phyloP scores from a whole-genome alignment of 2,113 vertebrate species.

The Tonatia bakeri region DNA sequence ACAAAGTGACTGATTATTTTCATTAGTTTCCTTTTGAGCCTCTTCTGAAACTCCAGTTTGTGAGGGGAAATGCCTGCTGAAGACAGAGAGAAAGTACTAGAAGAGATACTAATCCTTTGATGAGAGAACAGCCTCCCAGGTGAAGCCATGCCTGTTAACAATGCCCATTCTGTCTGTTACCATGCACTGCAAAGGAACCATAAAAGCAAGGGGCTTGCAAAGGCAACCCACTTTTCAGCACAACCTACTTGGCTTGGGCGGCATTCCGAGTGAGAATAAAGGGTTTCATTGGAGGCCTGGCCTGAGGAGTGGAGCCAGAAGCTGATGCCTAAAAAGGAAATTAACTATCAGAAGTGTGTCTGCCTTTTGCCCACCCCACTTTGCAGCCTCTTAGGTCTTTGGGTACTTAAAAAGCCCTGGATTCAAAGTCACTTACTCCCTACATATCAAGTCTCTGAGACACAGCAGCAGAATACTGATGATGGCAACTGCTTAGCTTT shows the following conservation, averaged over 20 bases:
- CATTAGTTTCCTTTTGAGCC: background rate
- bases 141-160: background rate
- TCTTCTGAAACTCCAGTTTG: slow-evolving; percentile 1
- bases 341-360: slow-evolving; percentile 24
- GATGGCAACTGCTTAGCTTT: background rate
- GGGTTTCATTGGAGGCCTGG: slow-evolving; percentile 85
- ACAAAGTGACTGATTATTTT: background rate
- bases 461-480: background rate
- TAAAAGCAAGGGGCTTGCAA: background rate
- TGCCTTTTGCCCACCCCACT: background rate
- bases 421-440: background rate
- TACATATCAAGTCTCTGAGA: background rate
- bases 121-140: background rate
- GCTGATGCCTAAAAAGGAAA: slow-evolving; percentile 75
- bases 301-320: slow-evolving; percentile 58
- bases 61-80: background rate
- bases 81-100: background rate
- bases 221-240: background rate
- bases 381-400: background rate
- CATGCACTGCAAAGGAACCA: background rate
- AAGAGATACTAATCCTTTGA: background rate
- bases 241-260: slow-evolving; percentile 86
- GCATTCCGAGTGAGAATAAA: slow-evolving; percentile 92
- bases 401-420: background rate
- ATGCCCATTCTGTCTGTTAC: background rate